Evolutionary conservation across 2,888 invertebrate species (phyloP).

Genomic region (Ophraella communa): DNA sequence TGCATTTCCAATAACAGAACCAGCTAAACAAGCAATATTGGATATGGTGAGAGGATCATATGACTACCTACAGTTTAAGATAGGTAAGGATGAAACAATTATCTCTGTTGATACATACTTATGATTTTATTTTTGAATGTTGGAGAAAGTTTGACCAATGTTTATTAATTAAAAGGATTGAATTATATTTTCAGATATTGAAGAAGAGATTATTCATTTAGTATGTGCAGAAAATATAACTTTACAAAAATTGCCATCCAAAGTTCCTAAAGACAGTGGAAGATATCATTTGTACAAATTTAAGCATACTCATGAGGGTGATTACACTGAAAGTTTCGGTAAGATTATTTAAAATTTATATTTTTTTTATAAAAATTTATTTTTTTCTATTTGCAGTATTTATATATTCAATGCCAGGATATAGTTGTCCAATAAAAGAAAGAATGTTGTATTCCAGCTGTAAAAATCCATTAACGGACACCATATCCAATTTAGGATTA

Average conservation of each 20-base stretch:
- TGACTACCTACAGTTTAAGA: slow-evolving; percentile 89
- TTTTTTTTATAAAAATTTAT: slow-evolving; percentile 3
- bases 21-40: slow-evolving; percentile 76
- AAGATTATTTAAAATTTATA: slow-evolving; percentile 42
- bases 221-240: slow-evolving; percentile 75
- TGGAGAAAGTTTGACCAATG: too few species aligned
- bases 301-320: slow-evolving; percentile 92
- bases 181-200: slow-evolving; percentile 66
- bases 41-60: slow-evolving; percentile 77
- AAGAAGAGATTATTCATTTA: slow-evolving; percentile 86
- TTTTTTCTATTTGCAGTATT: slow-evolving; percentile 71
- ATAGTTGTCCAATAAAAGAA: slow-evolving; percentile 94
- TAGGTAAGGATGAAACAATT: slow-evolving; percentile 72
- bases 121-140: not conserved
- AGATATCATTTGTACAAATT: slow-evolving; percentile 92
- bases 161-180: not conserved
- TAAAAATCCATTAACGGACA: slow-evolving; percentile 88
- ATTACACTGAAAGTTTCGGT: slow-evolving; percentile 85
- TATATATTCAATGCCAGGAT: slow-evolving; percentile 98
- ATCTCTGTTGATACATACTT: too few species aligned
- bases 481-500: slow-evolving; percentile 79
- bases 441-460: slow-evolving; percentile 99
- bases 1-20: slow-evolving; percentile 85
- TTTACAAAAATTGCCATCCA: slow-evolving; percentile 72
- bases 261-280: slow-evolving; percentile 84